Conservation (phyloP, 2,888 invertebrate species). For the Thymelicus sylvestris region DNA sequence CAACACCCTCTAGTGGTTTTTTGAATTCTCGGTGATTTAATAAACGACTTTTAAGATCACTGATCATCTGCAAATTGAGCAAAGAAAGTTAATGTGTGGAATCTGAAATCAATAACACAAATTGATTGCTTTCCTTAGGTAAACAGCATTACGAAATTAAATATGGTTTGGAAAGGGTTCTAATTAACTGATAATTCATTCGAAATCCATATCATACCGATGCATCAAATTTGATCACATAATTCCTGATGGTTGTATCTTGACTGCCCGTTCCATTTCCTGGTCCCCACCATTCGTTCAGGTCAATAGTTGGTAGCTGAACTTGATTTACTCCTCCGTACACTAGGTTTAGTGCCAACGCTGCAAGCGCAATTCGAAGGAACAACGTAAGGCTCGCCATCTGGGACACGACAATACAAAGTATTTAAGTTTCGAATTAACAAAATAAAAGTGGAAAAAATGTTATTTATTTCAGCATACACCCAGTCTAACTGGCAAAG, state of each 20-base stretch:
- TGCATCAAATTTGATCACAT: slow-evolving; percentile 74
- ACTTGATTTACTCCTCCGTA: slow-evolving; percentile 12
- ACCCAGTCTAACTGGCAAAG: no score
- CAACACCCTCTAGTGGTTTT: slow-evolving; percentile 87
- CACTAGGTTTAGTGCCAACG: neutral
- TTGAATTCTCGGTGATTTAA: slow-evolving; percentile 59
- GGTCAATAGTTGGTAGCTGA: slow-evolving; percentile 46
- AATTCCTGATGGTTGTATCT: slow-evolving; percentile 79
- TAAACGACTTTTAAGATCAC: slow-evolving; percentile 62
- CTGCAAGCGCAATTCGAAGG: neutral
- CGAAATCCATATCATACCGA: slow-evolving; percentile 36
- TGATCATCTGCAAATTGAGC: slow-evolving; percentile 59
- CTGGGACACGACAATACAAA: neutral
- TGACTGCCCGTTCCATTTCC: slow-evolving; percentile 61
- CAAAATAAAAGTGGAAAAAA: no score
- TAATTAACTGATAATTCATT: no score
- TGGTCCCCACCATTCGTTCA: slow-evolving; percentile 86
- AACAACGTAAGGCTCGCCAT: neutral
- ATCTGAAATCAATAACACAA: neutral
- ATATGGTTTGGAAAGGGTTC: no score
- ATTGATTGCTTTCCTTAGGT: no score
- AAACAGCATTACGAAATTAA: no score
- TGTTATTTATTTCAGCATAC: no score
- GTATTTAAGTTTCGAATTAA: no score
- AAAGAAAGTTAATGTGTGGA: neutral